Percentiles rank a stretch among this genome's conserved stretches.
Conservation (phyloP, 2,888 invertebrate genomes). For the Aporophyla lueneburgensis region DNA sequence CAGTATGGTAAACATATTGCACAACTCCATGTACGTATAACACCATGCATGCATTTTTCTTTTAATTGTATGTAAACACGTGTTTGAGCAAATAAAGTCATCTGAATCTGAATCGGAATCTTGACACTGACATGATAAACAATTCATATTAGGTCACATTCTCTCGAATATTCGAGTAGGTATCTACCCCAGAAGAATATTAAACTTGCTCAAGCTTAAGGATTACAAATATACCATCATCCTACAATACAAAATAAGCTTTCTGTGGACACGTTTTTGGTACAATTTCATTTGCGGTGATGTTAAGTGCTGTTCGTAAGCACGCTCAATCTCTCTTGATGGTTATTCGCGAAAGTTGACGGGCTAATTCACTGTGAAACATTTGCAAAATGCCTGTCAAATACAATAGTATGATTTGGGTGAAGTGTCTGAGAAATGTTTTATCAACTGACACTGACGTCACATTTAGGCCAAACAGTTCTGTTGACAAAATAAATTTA, state of each 20-base stretch:
- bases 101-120: no score
- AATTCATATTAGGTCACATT: constrained; percentile 17
- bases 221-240: background rate
- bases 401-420: background rate
- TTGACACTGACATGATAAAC: constrained; percentile 10
- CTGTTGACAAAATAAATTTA: background rate
- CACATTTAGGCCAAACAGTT: background rate
- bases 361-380: constrained; percentile 24
- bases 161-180: background rate
- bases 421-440: background rate
- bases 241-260: background rate
- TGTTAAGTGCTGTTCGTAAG: background rate
- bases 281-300: constrained; percentile 5
- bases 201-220: constrained; percentile 19
- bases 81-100: no score
- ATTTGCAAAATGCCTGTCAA: constrained; percentile 18
- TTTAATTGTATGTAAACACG: no score
- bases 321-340: constrained; percentile 16
- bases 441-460: constrained; percentile 10
- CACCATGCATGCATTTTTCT: no score
- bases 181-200: constrained; percentile 2
- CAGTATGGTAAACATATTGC: no score
- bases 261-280: background rate
- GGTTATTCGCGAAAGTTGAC: constrained; percentile 5
- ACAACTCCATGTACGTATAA: no score